A percentile compares a stretch with the other conserved stretches of the same genome.
These are phyloP conservation scores for Coregonus suidteri DNA, from an alignment of 2,797 vertebrate species.

Conservation along the genomic window DNA sequence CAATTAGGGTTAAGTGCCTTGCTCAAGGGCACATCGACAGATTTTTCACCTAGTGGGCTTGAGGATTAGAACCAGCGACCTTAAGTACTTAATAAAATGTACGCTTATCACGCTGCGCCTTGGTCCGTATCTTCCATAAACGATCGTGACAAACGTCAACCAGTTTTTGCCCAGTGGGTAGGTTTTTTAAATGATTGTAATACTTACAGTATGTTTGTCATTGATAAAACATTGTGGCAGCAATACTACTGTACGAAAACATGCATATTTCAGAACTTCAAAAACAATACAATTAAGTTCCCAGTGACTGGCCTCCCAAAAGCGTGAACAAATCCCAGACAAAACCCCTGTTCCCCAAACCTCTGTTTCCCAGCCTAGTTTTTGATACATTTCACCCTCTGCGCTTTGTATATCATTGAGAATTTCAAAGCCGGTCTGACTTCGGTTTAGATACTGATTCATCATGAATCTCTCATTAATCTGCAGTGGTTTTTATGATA, in stretches of 20 bases:
- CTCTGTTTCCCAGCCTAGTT: conserved; percentile 38
- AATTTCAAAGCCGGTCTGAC: conserved; percentile 32
- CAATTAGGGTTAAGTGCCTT: no score
- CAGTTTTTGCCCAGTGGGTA: no score
- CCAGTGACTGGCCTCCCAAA: conserved; percentile 56
- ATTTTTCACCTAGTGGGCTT: no score
- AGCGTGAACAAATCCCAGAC: conserved; percentile 67
- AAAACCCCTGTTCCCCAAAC: conserved; percentile 45
- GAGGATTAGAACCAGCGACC: no score
- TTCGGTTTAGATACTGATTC: conserved; percentile 27
- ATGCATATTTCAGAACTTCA: conserved; percentile 7
- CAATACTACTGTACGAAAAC: neutral
- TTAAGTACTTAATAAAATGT: no score
- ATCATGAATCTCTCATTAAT: conserved; percentile 49
- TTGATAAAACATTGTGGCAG: neutral
- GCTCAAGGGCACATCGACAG: no score
- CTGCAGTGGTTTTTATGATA: conserved; percentile 36
- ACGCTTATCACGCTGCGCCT: no score
- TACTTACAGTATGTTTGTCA: neutral
- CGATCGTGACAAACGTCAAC: no score
- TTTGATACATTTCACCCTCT: conserved; percentile 40
- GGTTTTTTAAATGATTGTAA: no score
- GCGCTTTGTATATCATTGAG: conserved; percentile 37
- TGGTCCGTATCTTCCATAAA: no score
- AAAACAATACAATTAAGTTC: conserved; percentile 47